Conservation (phyloP, 1,140 invertebrate species). For the Drosophila grimshawi region DNA sequence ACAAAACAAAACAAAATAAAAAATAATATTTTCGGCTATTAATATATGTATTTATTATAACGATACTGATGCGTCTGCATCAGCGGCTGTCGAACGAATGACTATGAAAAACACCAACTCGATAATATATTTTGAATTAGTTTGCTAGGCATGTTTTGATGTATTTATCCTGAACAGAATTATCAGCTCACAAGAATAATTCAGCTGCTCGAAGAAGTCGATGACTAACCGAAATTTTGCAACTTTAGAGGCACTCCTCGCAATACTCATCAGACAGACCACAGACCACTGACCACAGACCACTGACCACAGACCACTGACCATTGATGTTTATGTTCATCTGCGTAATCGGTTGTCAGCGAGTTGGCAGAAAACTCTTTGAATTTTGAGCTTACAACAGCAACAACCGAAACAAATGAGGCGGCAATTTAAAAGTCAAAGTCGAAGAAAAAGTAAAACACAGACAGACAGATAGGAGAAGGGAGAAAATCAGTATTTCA, state of each 20-base stretch:
- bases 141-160: no score
- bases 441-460: not conserved
- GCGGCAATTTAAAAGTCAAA: constrained; percentile 28
- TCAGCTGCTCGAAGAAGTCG: not conserved
- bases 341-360: no score
- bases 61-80: not conserved
- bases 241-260: constrained; percentile 11
- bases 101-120: no score
- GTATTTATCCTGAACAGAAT: no score
- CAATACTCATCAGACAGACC: not conserved
- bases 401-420: constrained; percentile 2
- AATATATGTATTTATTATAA: no score
- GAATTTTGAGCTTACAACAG: not conserved
- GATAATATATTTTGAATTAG: no score
- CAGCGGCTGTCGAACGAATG: constrained; percentile 1
- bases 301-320: no score
- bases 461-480: not conserved
- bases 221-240: not conserved
- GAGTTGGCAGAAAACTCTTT: no score
- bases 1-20: constrained; percentile 9
- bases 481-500: not conserved
- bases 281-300: no score
- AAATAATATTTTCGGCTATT: not conserved
- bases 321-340: no score
- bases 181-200: not conserved